These are phyloP conservation scores for Neopelma chrysocephalum DNA, from an alignment of 2,797 vertebrate species.

Conservation along the genomic window DNA sequence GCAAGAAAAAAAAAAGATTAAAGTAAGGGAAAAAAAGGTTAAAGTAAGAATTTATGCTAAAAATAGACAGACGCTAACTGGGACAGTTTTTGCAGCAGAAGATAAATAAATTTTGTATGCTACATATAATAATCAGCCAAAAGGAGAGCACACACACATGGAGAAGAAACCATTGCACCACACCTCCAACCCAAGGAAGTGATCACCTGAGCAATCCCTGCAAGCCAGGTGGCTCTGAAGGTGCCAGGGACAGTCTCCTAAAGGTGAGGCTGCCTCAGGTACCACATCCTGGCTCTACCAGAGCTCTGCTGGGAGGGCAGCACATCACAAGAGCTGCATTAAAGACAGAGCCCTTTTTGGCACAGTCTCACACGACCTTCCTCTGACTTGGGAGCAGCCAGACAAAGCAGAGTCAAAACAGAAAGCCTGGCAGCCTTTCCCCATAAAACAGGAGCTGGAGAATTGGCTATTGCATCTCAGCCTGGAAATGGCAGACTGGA, in stretches of 20 bases:
- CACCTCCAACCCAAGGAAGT: neutral
- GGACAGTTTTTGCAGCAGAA: neutral
- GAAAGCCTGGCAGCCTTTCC: neutral
- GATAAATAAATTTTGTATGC: neutral
- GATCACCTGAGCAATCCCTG: neutral
- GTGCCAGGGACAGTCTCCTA: neutral
- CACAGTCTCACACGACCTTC: neutral
- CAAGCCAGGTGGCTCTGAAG: neutral
- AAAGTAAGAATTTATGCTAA: neutral
- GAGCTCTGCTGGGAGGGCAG: neutral
- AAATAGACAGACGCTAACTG: neutral
- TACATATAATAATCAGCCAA: neutral
- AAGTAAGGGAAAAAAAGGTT: neutral
- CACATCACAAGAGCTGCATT: neutral
- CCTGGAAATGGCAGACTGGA: neutral
- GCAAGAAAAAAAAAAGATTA: neutral
- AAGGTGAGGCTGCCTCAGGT: neutral
- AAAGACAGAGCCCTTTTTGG: neutral
- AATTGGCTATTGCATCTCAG: neutral
- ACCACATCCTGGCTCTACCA: accelerated
- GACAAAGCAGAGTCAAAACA: slow-evolving; percentile 30
- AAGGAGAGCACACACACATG: neutral
- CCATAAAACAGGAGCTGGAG: neutral
- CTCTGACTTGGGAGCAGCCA: slow-evolving; percentile 1
- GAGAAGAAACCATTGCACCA: neutral